A percentile compares a stretch with the other conserved stretches of the same genome.
These are phyloP conservation scores for Lysiphlebus fabarum DNA, from an alignment of 1,140 invertebrate species.

Conservation along the genomic window DNA sequence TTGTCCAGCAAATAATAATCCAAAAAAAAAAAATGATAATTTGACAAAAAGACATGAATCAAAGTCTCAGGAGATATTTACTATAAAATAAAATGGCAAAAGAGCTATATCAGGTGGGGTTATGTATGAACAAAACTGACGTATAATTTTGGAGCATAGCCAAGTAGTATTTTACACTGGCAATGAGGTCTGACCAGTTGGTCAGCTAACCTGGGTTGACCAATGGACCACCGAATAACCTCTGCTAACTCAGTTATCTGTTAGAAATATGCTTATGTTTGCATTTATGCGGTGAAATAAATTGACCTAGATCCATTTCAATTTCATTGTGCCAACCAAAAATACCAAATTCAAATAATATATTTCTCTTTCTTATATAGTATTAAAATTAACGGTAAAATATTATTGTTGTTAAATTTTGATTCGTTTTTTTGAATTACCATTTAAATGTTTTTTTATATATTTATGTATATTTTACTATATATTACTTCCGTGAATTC, in stretches of 20 bases:
- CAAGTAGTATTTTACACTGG: conserved; percentile 44
- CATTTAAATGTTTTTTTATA: no score
- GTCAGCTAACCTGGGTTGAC: conserved; percentile 44
- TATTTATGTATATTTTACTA: no score
- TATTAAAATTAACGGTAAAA: no score
- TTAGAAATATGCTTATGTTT: conserved; percentile 44
- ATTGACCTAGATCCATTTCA: conserved; percentile 20
- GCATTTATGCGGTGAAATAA: neutral
- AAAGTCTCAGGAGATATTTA: conserved; percentile 15
- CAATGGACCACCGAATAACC: conserved; percentile 46
- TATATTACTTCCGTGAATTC: no score
- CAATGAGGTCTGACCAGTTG: conserved; percentile 26
- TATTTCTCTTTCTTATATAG: no score
- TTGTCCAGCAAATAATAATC: conserved; percentile 15
- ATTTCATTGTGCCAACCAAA: neutral
- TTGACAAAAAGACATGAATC: neutral
- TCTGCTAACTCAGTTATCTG: conserved; percentile 38
- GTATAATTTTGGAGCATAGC: conserved; percentile 43
- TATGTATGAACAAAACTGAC: conserved; percentile 45
- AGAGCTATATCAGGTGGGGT: conserved; percentile 36
- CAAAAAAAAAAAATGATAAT: conserved; percentile 11
- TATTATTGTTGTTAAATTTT: no score
- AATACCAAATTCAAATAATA: no score
- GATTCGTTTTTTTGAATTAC: no score
- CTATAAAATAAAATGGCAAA: conserved; percentile 21